Conservation (phyloP, 2,797 vertebrate species). For the Phataginus tetradactyla region DNA sequence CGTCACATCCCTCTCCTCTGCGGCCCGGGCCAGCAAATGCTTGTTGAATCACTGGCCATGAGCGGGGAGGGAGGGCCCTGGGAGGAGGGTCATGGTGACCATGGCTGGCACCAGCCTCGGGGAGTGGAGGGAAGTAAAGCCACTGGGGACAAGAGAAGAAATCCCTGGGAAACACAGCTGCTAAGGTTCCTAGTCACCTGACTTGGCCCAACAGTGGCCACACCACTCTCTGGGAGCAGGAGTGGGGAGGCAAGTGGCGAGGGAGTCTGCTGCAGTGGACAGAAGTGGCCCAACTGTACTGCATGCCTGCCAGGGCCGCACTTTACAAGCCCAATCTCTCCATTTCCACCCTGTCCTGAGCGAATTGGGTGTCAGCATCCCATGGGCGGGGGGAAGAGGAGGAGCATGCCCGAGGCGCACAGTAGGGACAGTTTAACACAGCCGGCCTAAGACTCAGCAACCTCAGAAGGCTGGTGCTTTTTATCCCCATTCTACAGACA, state of each 20-base stretch:
- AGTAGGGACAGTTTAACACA: too few relatives aligned
- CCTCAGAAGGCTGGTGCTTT: neutral
- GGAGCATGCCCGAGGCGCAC: accelerated
- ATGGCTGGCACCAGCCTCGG: accelerated
- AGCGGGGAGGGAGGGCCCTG: neutral
- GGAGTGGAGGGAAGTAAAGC: neutral
- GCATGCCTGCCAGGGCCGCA: neutral
- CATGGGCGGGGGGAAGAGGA: too few relatives aligned
- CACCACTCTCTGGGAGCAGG: neutral
- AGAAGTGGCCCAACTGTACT: accelerated
- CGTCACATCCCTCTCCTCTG: accelerated
- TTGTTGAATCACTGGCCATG: accelerated
- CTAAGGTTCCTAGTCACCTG: neutral
- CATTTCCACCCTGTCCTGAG: accelerated
- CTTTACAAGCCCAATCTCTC: accelerated
- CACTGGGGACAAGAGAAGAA: neutral
- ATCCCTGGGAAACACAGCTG: neutral
- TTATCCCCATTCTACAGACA: neutral
- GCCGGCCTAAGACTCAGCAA: neutral
- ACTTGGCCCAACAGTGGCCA: neutral
- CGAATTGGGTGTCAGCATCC: neutral
- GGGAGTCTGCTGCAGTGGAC: neutral
- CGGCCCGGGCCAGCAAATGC: neutral
- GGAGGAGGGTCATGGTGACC: neutral
- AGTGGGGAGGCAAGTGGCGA: neutral